Percentiles rank a stretch among this genome's conserved stretches.
These are phyloP conservation scores for Terebella lapidaria DNA, from an alignment of 2,888 invertebrate genomes.

Conservation along the genomic window DNA sequence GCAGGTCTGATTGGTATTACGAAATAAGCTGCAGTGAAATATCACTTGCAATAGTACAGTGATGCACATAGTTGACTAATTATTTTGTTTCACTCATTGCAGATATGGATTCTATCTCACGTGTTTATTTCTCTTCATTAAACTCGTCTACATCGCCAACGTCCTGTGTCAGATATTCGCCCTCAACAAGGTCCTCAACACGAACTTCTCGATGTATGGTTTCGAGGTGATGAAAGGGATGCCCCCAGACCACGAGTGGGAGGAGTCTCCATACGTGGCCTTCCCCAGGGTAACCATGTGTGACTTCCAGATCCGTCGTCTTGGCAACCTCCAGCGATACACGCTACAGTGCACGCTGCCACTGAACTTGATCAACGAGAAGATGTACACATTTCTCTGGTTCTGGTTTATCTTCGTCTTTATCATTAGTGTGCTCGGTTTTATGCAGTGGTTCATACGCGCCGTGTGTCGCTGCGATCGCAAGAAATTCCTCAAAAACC, in stretches of 20 bases:
- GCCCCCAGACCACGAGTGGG: constrained; percentile 14
- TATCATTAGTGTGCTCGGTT: constrained; percentile 12
- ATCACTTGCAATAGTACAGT: background rate
- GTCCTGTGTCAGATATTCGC: background rate
- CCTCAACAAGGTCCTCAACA: background rate
- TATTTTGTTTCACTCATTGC: background rate
- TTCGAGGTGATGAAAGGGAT: background rate
- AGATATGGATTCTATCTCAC: background rate
- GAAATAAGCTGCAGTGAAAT: too few species aligned
- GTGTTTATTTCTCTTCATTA: background rate
- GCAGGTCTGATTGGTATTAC: too few species aligned
- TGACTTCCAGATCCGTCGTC: constrained; percentile 39
- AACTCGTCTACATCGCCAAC: background rate
- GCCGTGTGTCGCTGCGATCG: constrained; percentile 17
- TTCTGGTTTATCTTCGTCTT: constrained; percentile 51
- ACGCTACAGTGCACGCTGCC: constrained; percentile 28
- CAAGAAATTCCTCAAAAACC: constrained; percentile 37
- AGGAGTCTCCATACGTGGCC: constrained; percentile 37
- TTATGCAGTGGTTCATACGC: constrained; percentile 18
- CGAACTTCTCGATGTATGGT: background rate
- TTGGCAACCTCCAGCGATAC: constrained; percentile 42
- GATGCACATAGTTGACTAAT: background rate
- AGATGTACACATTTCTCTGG: constrained; percentile 53
- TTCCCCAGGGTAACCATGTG: constrained; percentile 52
- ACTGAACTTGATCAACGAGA: constrained; percentile 39